Percentiles rank a stretch among this genome's conserved stretches.
These are phyloP conservation scores for Burhinus oedicnemus DNA, from an alignment of 2,113 vertebrate species.

Conservation along the genomic window DNA sequence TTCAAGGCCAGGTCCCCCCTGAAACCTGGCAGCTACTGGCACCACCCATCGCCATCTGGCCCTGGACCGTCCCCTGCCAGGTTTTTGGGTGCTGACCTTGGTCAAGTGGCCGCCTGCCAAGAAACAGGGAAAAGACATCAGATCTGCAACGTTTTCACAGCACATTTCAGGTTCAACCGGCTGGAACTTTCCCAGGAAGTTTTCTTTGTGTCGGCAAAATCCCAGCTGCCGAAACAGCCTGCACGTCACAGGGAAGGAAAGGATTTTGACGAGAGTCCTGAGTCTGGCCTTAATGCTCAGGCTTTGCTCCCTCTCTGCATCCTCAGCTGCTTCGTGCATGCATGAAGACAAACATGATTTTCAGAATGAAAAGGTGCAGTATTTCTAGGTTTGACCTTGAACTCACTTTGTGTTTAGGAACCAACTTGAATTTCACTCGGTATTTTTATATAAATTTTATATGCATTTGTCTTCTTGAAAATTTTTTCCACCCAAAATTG, in stretches of 20 bases:
- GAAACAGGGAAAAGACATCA: background rate
- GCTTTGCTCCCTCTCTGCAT: background rate
- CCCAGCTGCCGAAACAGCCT: accelerated
- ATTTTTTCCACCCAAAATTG: background rate
- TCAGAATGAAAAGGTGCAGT: accelerated
- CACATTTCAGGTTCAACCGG: accelerated
- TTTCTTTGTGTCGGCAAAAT: background rate
- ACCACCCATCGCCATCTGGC: background rate
- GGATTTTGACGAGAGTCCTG: accelerated
- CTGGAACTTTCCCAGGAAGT: background rate
- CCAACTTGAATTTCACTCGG: accelerated
- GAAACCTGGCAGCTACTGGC: background rate
- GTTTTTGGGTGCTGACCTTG: background rate
- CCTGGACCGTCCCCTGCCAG: background rate
- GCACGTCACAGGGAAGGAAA: accelerated
- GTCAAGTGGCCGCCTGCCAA: accelerated
- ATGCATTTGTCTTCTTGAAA: background rate
- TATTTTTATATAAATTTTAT: background rate
- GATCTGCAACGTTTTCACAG: background rate
- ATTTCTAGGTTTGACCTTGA: background rate
- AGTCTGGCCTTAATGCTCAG: background rate
- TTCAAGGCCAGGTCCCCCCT: accelerated
- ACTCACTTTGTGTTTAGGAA: background rate
- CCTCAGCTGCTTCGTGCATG: background rate
- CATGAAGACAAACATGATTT: background rate